These are phyloP conservation scores for Tragelaphus scriptus DNA, from an alignment of 2,113 vertebrate species.

Conservation along the genomic window DNA sequence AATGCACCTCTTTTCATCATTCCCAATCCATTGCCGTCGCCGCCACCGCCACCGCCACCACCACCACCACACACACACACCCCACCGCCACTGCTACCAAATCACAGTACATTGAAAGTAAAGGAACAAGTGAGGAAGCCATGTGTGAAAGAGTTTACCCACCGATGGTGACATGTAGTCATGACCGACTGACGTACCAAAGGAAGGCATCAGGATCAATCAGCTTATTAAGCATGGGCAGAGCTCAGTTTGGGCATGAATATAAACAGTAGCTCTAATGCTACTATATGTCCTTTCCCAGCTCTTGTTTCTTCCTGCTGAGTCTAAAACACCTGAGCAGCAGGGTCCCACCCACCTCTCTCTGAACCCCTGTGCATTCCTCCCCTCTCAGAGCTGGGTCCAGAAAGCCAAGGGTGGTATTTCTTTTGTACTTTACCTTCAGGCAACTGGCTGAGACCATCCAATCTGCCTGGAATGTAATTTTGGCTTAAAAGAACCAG, in stretches of 20 bases:
- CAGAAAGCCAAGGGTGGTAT: slow-evolving; percentile 38
- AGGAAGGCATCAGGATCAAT: background rate
- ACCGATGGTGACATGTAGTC: background rate
- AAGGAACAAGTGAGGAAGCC: background rate
- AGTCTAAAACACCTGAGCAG: slow-evolving; percentile 14
- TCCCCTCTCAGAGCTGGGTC: background rate
- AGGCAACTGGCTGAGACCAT: slow-evolving; percentile 49
- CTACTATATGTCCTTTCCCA: background rate
- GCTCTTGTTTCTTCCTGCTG: background rate
- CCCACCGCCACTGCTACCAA: background rate
- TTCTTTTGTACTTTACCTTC: slow-evolving; percentile 66
- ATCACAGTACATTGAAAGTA: background rate
- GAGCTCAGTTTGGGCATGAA: background rate
- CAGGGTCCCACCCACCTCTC: background rate
- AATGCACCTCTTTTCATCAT: too few relatives aligned
- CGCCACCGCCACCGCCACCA: too few relatives aligned
- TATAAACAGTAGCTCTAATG: background rate
- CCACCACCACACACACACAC: too few relatives aligned
- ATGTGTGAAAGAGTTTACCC: background rate
- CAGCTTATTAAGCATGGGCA: background rate
- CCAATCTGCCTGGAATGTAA: slow-evolving; percentile 71
- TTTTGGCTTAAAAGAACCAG: slow-evolving; percentile 71
- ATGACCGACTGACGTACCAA: background rate
- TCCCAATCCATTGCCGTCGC: too few relatives aligned
- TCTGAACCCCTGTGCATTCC: slow-evolving; percentile 27